phyloP scores from a whole-genome alignment of 2,113 vertebrate genomes.

The Cichladusa arquata region DNA sequence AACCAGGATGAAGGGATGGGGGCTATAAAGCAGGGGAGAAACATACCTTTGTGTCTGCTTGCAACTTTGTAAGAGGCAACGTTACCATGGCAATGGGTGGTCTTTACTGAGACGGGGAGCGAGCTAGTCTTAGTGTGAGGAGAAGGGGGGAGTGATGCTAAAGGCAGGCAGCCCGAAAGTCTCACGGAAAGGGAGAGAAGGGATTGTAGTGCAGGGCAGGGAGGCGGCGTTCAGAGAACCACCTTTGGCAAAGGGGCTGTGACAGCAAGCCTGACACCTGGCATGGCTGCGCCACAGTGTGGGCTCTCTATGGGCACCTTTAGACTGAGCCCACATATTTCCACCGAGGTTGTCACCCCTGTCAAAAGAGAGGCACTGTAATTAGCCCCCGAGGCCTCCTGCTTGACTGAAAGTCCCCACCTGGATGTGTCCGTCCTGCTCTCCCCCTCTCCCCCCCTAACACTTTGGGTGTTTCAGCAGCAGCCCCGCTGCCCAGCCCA shows the following conservation, averaged over 20 bases:
- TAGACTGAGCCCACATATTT: background rate
- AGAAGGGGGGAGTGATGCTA: background rate
- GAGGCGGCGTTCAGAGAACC: background rate
- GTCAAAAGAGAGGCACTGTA: background rate
- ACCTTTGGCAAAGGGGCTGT: background rate
- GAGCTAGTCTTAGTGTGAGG: background rate
- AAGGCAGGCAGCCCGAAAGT: background rate
- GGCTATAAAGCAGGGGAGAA: slow-evolving; percentile 1
- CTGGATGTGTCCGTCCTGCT: background rate
- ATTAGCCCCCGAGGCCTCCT: rapidly evolving
- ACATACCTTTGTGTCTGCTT: slow-evolving; percentile 46
- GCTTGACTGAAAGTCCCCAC: background rate
- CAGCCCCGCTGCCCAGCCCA: background rate
- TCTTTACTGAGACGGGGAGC: slow-evolving; percentile 25
- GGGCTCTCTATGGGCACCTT: background rate
- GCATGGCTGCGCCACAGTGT: background rate
- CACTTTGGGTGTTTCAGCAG: background rate
- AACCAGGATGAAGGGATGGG: background rate
- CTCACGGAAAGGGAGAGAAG: background rate
- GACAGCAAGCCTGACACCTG: background rate
- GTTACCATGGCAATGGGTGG: slow-evolving; percentile 68
- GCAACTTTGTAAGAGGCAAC: slow-evolving; percentile 52
- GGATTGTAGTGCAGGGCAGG: background rate
- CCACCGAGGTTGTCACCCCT: background rate
- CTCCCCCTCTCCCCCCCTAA: background rate